Base-by-base conservation (phyloP, 2,888 invertebrate genomes). In the Idaea biselata region DNA sequence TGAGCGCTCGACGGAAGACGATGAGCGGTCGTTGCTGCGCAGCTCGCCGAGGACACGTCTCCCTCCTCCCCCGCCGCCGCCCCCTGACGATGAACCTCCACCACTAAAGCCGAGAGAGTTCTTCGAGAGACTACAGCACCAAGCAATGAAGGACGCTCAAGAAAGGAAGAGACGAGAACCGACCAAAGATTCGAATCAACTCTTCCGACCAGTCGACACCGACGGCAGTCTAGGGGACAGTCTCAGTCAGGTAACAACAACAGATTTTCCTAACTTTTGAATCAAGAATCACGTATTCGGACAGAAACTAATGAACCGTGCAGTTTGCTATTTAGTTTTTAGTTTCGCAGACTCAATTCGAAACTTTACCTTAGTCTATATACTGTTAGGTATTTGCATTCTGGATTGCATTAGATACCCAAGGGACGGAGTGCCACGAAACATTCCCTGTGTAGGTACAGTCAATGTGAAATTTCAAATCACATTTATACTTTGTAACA, bases 61-160 rank as follows among this genome's bases (percentile, higher is more conserved):
- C 33, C 89, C 87, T 1, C 91, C 88, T 16, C 90, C 91, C 11
- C 91, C 90, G 8, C 93, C 88, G 0, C 91, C 90, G 1, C 92
- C 91, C 16, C 91, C 89, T 3, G 90, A 89, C 68, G 89, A 89
- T 76, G 87, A 89, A 65, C 91, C 89, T 62, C 91, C 90, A 54
- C 93, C 94, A 76, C 84, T 94, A 78, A 93, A 93, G 75, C 94
- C 94, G 63, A 81, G 94, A 76, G 94, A 94, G 81, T 94, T 91
- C 80, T 92, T 91, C 73, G 91, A 91, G 75, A 84, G 88, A 76
- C 87, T 89, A 63, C 90, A 91, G 82, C 88, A 82, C 68, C 91
- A 90, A 88, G 89, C 91, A 63, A 92, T 92, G 91, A 86, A 82
- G 81, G 91, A 91, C 66, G 80, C 86, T 31, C 89, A 89, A 67